Base-by-base conservation (phyloP, 1,140 invertebrate species). In the Drosophila takahashii region DNA sequence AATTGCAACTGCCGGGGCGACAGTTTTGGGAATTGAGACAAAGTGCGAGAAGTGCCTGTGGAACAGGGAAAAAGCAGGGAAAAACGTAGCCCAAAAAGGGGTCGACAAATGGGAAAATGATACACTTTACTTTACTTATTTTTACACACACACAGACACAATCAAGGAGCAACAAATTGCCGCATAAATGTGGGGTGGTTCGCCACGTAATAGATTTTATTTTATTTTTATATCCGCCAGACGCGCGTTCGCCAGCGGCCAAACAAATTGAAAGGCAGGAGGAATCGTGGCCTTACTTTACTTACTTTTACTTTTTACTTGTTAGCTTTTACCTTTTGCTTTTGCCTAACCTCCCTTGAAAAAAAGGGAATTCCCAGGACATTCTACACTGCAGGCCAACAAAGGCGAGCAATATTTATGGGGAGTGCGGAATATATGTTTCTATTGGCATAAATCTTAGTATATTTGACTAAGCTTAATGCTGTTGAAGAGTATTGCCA, bases 191-290 rank as follows among this genome's bases (percentile, higher is more conserved):
- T 89, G 77, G 90, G 86, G 90, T 91, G 90, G 90, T 91, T 91
- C 84, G 90, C 90, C 90, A 91, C 90, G 86, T 91, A 91, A 91
- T 91, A 90, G 90, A 91, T 91, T 91, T 91, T 87, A 79, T 84
- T 90, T 91, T 89, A 89, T 89, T 89, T 89, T 89, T 89, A 89
- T 89, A 87, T 64, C 57, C 74, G 52, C 50, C 62, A 69, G 53
- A 70, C 75, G 76, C 66, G 61, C 54, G n/a, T n/a, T n/a, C 51
- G 42, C 48, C 47, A 60, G 66, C 36, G 34, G 16, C 7, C 26
- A 42, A 42, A 39, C 41, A 22, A 22, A n/a, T 13, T 8, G 34
- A 22, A 34, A 26, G 27, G 26, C 45, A 45, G n/a, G 44, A 48
- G 18, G 50, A 45, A 9, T 66, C 81, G 65, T 78, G 64, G 59